These are phyloP conservation scores for Tragulus kanchil DNA, from an alignment of 2,113 vertebrate genomes.

Conservation along the genomic window DNA sequence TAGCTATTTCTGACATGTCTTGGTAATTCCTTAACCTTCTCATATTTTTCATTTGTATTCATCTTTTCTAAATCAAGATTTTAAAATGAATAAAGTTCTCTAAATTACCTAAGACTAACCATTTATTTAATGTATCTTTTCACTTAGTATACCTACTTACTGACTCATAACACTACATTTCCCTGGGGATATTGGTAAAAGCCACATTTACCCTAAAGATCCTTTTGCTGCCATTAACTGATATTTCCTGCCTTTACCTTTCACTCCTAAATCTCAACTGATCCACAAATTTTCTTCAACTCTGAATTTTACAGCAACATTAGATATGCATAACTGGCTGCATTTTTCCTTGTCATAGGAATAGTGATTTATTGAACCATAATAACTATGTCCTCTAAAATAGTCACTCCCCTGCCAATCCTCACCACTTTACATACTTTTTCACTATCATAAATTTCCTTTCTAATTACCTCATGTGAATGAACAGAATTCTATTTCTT, in stretches of 20 bases:
- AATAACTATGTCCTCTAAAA: conserved; percentile 72
- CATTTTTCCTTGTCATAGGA: conserved; percentile 76
- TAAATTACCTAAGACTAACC: conserved; percentile 25
- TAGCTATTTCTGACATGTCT: conserved; percentile 37
- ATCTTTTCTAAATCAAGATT: conserved; percentile 49
- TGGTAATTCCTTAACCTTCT: conserved; percentile 17
- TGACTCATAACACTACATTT: neutral
- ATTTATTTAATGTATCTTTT: conserved; percentile 43
- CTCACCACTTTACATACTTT: conserved; percentile 74
- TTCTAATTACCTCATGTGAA: conserved; percentile 68
- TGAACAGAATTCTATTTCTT: conserved; percentile 70
- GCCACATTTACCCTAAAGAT: conserved; percentile 8
- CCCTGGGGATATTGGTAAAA: neutral
- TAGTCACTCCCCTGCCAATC: conserved; percentile 69
- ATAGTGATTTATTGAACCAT: conserved; percentile 73
- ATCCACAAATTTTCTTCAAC: conserved; percentile 57
- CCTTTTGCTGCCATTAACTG: conserved; percentile 28
- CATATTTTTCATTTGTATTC: conserved; percentile 27
- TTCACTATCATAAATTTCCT: conserved; percentile 70
- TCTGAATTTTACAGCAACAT: conserved; percentile 64
- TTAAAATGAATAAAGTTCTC: conserved; percentile 17
- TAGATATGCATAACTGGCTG: conserved; percentile 61
- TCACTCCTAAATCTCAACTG: conserved; percentile 59
- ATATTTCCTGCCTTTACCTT: conserved; percentile 11
- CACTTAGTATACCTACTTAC: neutral